Percentiles rank a stretch among this genome's conserved stretches.
Conservation (phyloP, 2,113 vertebrate genomes). For the Amphiprion percula region DNA sequence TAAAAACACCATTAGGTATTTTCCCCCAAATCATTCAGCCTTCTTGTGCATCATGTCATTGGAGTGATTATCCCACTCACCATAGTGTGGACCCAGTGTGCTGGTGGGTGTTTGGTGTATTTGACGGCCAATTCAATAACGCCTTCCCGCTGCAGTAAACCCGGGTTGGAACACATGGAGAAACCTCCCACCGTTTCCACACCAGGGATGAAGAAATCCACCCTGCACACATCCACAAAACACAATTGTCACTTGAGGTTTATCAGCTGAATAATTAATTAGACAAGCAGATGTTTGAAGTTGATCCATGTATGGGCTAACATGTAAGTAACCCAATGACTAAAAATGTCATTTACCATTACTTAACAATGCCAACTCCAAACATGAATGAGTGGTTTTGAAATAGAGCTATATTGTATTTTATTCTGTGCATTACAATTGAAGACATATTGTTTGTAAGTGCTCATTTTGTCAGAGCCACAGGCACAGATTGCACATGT, state of each 20-base stretch:
- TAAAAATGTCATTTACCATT: background rate
- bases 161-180: constrained; percentile 96
- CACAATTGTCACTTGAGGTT: background rate
- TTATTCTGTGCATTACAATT: background rate
- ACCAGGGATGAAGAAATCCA: constrained; percentile 95
- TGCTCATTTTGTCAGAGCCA: no score
- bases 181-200: constrained; percentile 93
- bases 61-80: constrained; percentile 72
- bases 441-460: no score
- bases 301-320: no score
- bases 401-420: background rate
- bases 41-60: no score
- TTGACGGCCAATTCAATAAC: constrained; percentile 94
- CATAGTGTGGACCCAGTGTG: constrained; percentile 92
- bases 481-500: background rate
- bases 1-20: no score
- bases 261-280: no score
- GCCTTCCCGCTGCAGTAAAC: constrained; percentile 88
- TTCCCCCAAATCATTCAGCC: no score
- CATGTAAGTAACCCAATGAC: background rate
- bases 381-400: background rate
- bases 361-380: background rate
- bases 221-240: constrained; percentile 80
- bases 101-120: constrained; percentile 89
- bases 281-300: no score